Percentiles rank a stretch among this genome's conserved stretches.
phyloP scores from a whole-genome alignment of 2,888 invertebrate species.

The Syrphus vitripennis region DNA sequence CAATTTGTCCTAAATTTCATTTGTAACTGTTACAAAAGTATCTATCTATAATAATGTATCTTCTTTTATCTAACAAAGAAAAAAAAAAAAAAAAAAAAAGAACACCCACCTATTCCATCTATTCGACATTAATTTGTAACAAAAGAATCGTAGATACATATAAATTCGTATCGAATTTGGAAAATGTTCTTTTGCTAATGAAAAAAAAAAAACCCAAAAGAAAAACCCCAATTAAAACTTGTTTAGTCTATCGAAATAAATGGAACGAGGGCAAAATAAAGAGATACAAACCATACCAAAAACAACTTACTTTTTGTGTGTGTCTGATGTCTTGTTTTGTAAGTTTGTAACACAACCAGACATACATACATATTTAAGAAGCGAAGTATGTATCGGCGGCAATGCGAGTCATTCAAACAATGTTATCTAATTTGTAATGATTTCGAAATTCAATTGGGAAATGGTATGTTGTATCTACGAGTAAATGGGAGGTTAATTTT shows the following conservation, averaged over 20 bases:
- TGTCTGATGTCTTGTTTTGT: background rate
- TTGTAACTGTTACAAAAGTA: constrained; percentile 16
- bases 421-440: constrained; percentile 18
- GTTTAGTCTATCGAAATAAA: constrained; percentile 47
- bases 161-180: constrained; percentile 17
- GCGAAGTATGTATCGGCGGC: background rate
- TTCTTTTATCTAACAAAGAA: background rate
- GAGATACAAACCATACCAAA: background rate
- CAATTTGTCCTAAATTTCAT: constrained; percentile 32
- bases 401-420: background rate
- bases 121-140: constrained; percentile 5
- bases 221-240: constrained; percentile 47
- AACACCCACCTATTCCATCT: constrained; percentile 15
- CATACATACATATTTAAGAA: background rate
- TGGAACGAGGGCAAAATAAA: background rate
- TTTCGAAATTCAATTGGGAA: background rate
- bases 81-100: background rate
- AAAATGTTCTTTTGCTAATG: constrained; percentile 35
- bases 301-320: background rate
- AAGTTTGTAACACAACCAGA: background rate
- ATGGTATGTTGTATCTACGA: background rate
- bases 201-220: too few relatives aligned
- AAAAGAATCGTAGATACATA: constrained; percentile 24
- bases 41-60: constrained; percentile 5
- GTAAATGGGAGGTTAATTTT: background rate